phyloP scores from a whole-genome alignment of 2,113 vertebrate species.

The Castor canadensis region DNA sequence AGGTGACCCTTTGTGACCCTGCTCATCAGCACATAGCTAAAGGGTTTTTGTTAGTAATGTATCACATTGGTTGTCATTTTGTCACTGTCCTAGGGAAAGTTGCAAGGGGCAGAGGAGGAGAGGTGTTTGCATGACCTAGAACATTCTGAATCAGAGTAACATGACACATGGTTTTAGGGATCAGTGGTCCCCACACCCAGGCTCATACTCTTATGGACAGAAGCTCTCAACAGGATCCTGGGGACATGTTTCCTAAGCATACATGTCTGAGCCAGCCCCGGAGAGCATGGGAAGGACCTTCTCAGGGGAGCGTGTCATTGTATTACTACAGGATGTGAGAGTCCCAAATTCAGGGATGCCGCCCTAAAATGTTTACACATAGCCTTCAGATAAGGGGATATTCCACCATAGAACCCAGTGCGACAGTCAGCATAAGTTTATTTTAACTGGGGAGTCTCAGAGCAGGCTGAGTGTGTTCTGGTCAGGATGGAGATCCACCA shows the following conservation, averaged over 20 bases:
- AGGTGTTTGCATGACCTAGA: background rate
- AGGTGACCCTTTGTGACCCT: background rate
- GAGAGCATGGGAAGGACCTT: background rate
- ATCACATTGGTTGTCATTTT: background rate
- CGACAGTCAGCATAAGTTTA: rapidly evolving
- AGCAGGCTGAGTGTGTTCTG: background rate
- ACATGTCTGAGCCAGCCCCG: background rate
- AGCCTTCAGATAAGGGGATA: background rate
- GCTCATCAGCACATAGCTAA: background rate
- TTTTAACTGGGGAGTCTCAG: background rate
- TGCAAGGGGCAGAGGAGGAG: background rate
- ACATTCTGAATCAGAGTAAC: background rate
- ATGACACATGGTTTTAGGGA: background rate
- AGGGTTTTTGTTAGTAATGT: background rate
- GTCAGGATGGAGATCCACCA: background rate
- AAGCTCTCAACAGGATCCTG: background rate
- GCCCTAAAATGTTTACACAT: background rate
- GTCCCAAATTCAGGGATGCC: background rate
- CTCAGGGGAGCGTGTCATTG: background rate
- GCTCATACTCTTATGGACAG: background rate
- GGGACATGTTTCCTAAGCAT: background rate
- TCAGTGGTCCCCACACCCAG: background rate
- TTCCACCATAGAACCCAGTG: background rate
- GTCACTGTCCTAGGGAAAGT: background rate
- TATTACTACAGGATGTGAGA: background rate